A percentile compares a stretch with the other conserved stretches of the same genome.
phyloP scores from a whole-genome alignment of 2,797 vertebrate genomes.

The Muscicapa striata region DNA sequence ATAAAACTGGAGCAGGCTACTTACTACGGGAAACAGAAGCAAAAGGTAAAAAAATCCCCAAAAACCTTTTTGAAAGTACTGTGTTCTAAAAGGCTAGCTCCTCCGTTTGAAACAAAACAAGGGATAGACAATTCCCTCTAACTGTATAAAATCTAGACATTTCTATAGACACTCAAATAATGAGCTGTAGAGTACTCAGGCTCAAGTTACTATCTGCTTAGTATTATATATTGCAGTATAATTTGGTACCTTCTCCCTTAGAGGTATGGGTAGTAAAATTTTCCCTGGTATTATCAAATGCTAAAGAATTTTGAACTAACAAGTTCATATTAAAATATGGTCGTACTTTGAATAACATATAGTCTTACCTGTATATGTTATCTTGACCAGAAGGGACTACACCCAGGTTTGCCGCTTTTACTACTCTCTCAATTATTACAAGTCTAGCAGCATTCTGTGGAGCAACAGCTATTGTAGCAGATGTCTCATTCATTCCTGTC shows the following conservation, averaged over 20 bases:
- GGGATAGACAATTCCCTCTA: neutral
- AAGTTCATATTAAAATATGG: neutral
- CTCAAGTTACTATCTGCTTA: neutral
- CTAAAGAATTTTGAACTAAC: neutral
- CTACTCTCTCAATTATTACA: conserved; percentile 82
- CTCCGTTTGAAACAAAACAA: neutral
- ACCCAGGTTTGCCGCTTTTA: conserved; percentile 88
- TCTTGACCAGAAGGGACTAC: conserved; percentile 85
- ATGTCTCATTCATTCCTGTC: conserved; percentile 94
- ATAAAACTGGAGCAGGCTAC: neutral
- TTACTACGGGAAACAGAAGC: neutral
- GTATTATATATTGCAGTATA: neutral
- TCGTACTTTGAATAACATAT: neutral
- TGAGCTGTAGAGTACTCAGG: neutral
- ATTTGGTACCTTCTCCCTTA: neutral
- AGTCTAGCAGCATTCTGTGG: conserved; percentile 81
- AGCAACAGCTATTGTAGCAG: conserved; percentile 80
- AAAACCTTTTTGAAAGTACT: neutral
- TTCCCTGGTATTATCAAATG: neutral
- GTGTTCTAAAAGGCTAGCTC: neutral
- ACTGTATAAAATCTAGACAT: neutral
- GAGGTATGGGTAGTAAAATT: neutral
- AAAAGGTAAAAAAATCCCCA: accelerated
- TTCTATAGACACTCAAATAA: neutral
- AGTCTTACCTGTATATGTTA: conserved; percentile 83